Percentiles rank a stretch among this genome's conserved stretches.
Evolutionary conservation across 1,140 invertebrate species (phyloP).

Genomic region (Lepidostoma basale): DNA sequence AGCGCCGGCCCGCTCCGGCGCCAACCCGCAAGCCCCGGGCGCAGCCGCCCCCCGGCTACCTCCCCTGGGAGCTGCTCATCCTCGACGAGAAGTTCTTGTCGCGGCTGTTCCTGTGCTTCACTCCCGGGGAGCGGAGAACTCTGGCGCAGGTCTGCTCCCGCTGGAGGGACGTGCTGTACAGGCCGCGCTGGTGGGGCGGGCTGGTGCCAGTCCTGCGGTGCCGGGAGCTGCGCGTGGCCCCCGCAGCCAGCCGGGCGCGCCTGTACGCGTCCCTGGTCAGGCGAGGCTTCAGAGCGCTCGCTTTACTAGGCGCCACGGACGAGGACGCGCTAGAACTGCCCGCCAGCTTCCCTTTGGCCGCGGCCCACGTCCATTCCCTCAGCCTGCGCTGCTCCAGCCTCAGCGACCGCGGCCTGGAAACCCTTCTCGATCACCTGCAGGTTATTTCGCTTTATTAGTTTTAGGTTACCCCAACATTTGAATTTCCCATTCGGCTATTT

Average conservation of each 20-base stretch:
- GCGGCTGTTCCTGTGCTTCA: constrained; percentile 86
- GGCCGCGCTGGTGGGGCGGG: constrained; percentile 83
- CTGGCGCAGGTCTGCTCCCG: constrained; percentile 82
- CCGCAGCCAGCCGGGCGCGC: constrained; percentile 70
- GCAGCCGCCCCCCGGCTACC: constrained; percentile 57
- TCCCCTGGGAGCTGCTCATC: constrained; percentile 78
- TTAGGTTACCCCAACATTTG: too few species aligned
- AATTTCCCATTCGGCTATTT: too few species aligned
- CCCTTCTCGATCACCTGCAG: constrained; percentile 83
- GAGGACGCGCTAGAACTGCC: constrained; percentile 88
- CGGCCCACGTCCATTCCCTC: constrained; percentile 82
- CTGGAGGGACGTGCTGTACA: constrained; percentile 88
- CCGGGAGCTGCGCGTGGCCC: constrained; percentile 72
- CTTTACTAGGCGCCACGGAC: constrained; percentile 83
- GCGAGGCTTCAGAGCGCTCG: constrained; percentile 84
- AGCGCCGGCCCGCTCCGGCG: constrained; percentile 47
- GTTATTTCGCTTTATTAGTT: too few species aligned
- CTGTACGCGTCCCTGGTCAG: constrained; percentile 83
- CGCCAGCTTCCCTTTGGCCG: constrained; percentile 79
- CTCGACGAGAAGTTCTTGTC: constrained; percentile 83
- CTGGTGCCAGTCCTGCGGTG: constrained; percentile 83
- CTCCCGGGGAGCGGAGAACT: constrained; percentile 73
- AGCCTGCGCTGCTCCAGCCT: constrained; percentile 85
- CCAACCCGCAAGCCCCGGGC: constrained; percentile 51
- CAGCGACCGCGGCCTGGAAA: constrained; percentile 86